Conservation (phyloP, 1,140 invertebrate species). For the Drosophila ficusphila region DNA sequence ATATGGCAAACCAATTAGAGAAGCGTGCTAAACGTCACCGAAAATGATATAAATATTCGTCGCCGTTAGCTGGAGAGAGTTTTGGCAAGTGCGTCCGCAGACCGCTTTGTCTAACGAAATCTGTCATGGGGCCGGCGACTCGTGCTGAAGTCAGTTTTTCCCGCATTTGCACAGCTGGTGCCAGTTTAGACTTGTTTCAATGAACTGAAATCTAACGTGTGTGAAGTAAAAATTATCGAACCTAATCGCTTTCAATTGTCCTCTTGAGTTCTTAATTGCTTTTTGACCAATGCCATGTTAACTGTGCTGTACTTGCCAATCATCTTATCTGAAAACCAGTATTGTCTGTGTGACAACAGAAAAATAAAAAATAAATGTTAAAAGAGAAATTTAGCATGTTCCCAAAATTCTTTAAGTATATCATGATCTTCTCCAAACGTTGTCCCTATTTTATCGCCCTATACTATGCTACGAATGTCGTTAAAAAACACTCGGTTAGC, state of each 20-base stretch:
- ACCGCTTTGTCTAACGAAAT: constrained; percentile 25
- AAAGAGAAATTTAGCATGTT: too few relatives aligned
- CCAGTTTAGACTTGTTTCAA: constrained; percentile 54
- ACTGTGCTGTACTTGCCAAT: too few relatives aligned
- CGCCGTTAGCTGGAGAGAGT: constrained; percentile 14
- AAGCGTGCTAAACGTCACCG: constrained; percentile 47
- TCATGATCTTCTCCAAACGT: too few relatives aligned
- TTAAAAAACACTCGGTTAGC: too few relatives aligned
- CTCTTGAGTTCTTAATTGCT: constrained; percentile 51
- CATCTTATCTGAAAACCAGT: too few relatives aligned
- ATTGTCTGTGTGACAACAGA: too few relatives aligned
- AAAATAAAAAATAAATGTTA: too few relatives aligned
- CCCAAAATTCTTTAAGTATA: too few relatives aligned
- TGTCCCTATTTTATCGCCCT: too few relatives aligned
- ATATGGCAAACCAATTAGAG: constrained; percentile 44
- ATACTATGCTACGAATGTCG: too few relatives aligned
- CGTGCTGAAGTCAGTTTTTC: constrained; percentile 53
- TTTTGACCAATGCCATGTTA: too few relatives aligned
- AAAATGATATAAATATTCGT: constrained; percentile 30
- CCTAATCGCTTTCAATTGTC: constrained; percentile 28
- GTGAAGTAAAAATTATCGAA: not conserved
- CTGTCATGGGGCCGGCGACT: constrained; percentile 33
- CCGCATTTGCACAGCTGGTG: constrained; percentile 48
- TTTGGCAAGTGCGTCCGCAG: constrained; percentile 10
- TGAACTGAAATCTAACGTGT: constrained; percentile 28